These are phyloP conservation scores for Oncorhynchus tshawytscha DNA, from an alignment of 2,113 vertebrate genomes.

Conservation along the genomic window DNA sequence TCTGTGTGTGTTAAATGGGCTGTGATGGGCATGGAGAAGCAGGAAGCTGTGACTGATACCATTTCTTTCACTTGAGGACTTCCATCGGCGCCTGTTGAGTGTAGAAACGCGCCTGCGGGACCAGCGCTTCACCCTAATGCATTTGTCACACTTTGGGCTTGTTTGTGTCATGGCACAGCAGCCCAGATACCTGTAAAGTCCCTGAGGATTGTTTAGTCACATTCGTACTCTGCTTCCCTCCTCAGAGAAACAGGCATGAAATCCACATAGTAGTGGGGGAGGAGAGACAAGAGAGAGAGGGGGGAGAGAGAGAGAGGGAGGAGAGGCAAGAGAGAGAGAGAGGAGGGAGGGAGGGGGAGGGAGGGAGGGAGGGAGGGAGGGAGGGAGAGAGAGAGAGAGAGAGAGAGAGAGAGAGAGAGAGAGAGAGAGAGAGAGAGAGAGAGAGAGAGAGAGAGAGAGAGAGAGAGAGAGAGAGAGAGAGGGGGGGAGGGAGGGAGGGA, in stretches of 20 bases:
- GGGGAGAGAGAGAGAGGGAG: no score
- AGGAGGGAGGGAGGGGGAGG: not conserved
- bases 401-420: not conserved
- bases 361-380: no score
- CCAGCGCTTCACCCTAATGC: conserved; percentile 69
- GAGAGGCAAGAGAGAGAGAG: no score
- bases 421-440: not conserved
- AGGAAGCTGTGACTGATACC: conserved; percentile 61
- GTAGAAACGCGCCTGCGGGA: conserved; percentile 63
- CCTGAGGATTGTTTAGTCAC: conserved; percentile 60
- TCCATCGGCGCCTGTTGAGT: conserved; percentile 61
- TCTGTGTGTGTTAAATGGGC: conserved; percentile 27
- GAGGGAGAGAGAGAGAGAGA: not conserved
- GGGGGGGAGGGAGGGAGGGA: no score
- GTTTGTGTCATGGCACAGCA: conserved; percentile 45
- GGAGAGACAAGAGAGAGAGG: not conserved
- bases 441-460: conserved; percentile 17
- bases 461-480: not conserved
- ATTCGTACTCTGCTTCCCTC: conserved; percentile 23
- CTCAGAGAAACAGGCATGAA: conserved; percentile 49
- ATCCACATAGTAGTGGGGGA: conserved; percentile 45
- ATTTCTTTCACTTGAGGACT: conserved; percentile 62
- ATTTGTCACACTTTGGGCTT: conserved; percentile 75
- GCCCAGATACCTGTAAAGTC: conserved; percentile 56
- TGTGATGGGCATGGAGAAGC: conserved; percentile 53